Conservation (phyloP, 2,888 invertebrate genomes). For the Cynaeus angustus region DNA sequence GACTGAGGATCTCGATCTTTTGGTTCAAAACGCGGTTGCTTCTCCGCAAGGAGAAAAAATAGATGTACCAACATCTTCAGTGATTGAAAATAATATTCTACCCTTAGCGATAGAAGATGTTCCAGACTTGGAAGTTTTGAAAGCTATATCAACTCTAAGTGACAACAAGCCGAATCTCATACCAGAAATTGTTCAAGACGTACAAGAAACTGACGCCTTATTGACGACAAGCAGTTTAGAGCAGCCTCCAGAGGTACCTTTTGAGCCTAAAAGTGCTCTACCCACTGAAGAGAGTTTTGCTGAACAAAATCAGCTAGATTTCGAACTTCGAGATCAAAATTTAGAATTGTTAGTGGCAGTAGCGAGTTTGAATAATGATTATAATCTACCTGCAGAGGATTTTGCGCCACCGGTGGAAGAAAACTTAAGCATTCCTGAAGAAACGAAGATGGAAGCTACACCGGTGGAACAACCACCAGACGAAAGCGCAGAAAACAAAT, state of each 20-base stretch:
- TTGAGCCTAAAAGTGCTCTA: conserved; percentile 10
- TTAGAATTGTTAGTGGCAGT: conserved; percentile 58
- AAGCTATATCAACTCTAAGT: conserved; percentile 17
- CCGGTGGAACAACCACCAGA: not conserved
- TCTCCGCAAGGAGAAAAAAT: not conserved
- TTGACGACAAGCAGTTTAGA: conserved; percentile 5
- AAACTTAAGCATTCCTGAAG: not conserved
- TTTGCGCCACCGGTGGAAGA: conserved; percentile 5
- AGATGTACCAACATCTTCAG: conserved; percentile 5
- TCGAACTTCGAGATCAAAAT: conserved; percentile 49
- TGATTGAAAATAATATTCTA: conserved; percentile 11
- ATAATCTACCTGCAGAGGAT: conserved; percentile 22
- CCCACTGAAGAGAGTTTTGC: conserved; percentile 29
- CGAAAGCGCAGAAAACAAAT: conserved; percentile 30
- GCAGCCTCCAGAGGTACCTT: conserved; percentile 1
- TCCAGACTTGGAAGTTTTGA: conserved; percentile 26
- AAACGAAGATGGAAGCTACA: not conserved
- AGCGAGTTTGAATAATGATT: conserved; percentile 51
- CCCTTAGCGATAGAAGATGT: conserved; percentile 20
- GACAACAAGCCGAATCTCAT: conserved; percentile 15
- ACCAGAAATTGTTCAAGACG: not conserved
- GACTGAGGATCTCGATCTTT: conserved; percentile 19
- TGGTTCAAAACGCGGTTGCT: conserved; percentile 5
- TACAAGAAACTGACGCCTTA: conserved; percentile 4
- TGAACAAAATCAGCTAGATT: conserved; percentile 6